A percentile compares a stretch with the other conserved stretches of the same genome.
Conservation (phyloP, 2,113 vertebrate species). For the Caretta caretta region DNA sequence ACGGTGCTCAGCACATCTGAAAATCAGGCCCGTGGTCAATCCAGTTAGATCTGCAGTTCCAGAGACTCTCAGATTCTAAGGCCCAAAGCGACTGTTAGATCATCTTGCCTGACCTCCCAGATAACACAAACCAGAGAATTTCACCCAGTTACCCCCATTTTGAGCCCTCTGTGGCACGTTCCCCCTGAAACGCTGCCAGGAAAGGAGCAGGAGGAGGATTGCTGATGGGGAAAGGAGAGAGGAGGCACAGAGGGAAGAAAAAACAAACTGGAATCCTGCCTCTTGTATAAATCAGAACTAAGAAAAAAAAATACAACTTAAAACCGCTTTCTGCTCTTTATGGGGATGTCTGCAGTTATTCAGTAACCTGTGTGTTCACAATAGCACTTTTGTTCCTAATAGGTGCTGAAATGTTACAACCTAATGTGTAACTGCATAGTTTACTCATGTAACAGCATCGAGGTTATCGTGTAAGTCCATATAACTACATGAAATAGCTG, state of each 20-base stretch:
- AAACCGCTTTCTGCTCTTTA: slow-evolving; percentile 31
- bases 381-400: slow-evolving; percentile 75
- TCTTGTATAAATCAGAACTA: slow-evolving; percentile 27
- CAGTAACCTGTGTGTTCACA: slow-evolving; percentile 69
- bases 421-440: slow-evolving; percentile 77
- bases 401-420: slow-evolving; percentile 71
- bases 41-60: background rate
- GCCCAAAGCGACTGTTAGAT: background rate
- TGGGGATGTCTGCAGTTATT: slow-evolving; percentile 60
- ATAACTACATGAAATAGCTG: slow-evolving; percentile 58
- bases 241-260: background rate
- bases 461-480: slow-evolving; percentile 47
- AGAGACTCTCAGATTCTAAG: background rate
- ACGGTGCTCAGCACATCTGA: background rate
- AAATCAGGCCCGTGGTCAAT: background rate
- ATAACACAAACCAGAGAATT: background rate
- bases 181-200: background rate
- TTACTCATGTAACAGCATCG: slow-evolving; percentile 60
- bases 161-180: background rate
- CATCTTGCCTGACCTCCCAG: background rate
- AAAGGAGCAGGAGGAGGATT: background rate
- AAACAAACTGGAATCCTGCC: background rate
- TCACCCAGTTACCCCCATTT: background rate
- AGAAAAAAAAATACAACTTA: background rate
- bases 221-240: background rate